Conservation (phyloP, 1,140 invertebrate species). For the Musca domestica region DNA sequence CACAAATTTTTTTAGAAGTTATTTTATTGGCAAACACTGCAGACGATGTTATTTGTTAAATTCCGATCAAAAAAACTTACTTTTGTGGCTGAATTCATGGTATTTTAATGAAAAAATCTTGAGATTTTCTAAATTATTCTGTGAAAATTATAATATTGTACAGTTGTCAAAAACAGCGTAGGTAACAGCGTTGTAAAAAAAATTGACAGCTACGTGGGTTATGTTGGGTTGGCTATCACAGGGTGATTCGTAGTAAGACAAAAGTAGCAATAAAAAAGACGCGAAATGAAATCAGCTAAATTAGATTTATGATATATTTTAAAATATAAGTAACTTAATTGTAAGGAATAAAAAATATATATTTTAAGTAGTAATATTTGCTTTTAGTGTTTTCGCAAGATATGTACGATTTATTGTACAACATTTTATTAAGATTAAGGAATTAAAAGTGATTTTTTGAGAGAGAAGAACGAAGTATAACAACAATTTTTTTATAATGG, state of each 20-base stretch:
- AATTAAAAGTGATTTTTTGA: too few species aligned
- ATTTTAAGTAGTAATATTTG: too few species aligned
- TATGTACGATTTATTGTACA: too few species aligned
- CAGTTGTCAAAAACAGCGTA: slow-evolving; percentile 25
- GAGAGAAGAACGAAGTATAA: too few species aligned
- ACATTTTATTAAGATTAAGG: too few species aligned
- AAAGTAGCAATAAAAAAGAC: too few species aligned
- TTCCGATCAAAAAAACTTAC: slow-evolving; percentile 44
- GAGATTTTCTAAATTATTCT: slow-evolving; percentile 17
- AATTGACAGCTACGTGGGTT: neutral
- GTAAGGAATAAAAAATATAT: too few species aligned
- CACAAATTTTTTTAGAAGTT: slow-evolving; percentile 5
- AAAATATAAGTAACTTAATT: too few species aligned
- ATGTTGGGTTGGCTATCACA: neutral
- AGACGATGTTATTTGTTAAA: neutral
- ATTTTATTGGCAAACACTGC: neutral
- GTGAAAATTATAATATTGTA: slow-evolving; percentile 14
- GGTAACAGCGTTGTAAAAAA: slow-evolving; percentile 18
- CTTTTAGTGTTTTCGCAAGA: too few species aligned
- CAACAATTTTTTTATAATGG: too few species aligned
- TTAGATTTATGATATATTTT: too few species aligned
- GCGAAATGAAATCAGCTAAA: too few species aligned
- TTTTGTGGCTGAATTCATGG: slow-evolving; percentile 62
- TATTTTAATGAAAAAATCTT: slow-evolving; percentile 18
- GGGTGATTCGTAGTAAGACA: neutral